Evolutionary conservation across 2,113 vertebrate genomes (phyloP), one percentile per base, ranked within the genome.

Genomic region (Natator depressus): DNA sequence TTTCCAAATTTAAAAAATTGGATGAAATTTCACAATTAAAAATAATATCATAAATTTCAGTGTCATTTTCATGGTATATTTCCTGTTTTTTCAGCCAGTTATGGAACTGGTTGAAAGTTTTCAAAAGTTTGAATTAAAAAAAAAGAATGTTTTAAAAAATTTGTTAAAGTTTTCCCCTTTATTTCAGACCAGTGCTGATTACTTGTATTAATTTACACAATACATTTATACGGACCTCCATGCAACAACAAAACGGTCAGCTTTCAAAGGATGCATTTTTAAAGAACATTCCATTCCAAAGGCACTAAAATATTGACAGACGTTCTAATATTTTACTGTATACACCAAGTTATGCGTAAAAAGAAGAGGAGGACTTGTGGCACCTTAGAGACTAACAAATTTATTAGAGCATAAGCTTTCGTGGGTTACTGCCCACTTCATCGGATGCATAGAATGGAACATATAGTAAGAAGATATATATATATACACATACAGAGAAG

Each of bases 181-280:
- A 22, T 24, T 75, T 75, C 38, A 75, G 69, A 75, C 69, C 69
- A 75, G 38, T 42, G 6, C 46, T 69, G 1, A 78, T 24, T 82
- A 69, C 72, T 83, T 29, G 55, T n/a, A 86, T 93, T 90, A 20
- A 47, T 91, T 93, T 89, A 62, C 85, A 90, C 24, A 47, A 7
- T 80, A 91, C 94, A 93, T 96, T 94, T 75, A 94, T 89, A 22
- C 53, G 16, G 59, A 50, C 69, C n/a, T 82, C 69, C 88, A 82
- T 83, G 82, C 89, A 50, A 24, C 1, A 13, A 89, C 91, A 0
- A 57, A 57, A 65, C 13, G 25, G 92, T 24, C 8, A 4, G 91
- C 31, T 95, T 93, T 90, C 95, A 84, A 85, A 95, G 79, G 88
- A 62, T 79, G 86, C 92, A 12, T 75, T 83, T 90, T 92, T 95